A percentile compares a stretch with the other conserved stretches of the same genome.
These are phyloP conservation scores for Graptemys geographica DNA, from an alignment of 2,797 vertebrate species.

Conservation along the genomic window DNA sequence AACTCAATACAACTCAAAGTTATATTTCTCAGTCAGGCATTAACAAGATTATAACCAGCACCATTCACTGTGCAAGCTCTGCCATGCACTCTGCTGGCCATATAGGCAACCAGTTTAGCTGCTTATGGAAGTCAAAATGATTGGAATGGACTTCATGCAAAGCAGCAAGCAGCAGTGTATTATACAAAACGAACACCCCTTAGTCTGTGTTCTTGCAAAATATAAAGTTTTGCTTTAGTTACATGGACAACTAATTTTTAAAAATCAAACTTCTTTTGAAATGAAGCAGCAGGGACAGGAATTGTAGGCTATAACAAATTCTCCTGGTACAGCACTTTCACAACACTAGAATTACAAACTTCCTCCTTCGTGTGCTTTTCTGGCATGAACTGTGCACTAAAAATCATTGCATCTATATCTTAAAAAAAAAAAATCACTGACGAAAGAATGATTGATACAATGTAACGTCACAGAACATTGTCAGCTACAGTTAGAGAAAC, in stretches of 20 bases:
- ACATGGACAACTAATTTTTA: neutral
- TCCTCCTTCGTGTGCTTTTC: neutral
- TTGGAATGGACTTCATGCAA: neutral
- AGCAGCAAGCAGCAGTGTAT: rapidly evolving
- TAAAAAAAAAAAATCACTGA: neutral
- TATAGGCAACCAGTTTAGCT: rapidly evolving
- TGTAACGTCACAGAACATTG: no score
- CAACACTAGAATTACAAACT: neutral
- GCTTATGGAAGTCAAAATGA: neutral
- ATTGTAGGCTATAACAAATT: neutral
- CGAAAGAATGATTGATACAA: neutral
- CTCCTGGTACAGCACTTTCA: no score
- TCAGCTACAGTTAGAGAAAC: neutral
- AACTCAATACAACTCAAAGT: no score
- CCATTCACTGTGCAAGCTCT: neutral
- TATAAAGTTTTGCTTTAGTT: no score
- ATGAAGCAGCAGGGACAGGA: neutral
- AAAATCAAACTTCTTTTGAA: neutral
- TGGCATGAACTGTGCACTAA: neutral
- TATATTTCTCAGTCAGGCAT: neutral
- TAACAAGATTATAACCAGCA: neutral
- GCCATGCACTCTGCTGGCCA: neutral
- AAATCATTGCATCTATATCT: neutral
- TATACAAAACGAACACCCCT: neutral
- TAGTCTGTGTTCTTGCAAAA: neutral